Conservation (phyloP, 1,140 invertebrate species). For the Proales similis region DNA sequence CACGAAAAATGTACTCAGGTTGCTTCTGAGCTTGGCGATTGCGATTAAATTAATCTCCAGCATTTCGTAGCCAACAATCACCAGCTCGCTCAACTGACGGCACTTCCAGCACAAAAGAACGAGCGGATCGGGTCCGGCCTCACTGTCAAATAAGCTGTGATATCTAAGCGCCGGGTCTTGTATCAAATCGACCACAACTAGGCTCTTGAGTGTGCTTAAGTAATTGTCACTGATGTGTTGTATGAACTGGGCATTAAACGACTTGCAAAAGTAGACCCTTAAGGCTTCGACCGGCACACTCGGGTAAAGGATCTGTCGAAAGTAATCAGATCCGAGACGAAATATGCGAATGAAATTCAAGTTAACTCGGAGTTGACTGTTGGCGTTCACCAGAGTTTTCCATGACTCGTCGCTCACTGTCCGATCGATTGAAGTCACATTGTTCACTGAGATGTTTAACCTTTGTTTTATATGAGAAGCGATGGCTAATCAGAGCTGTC, state of each 20-base stretch:
- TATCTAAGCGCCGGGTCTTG: slow-evolving; percentile 17
- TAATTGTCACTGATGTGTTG: slow-evolving; percentile 21
- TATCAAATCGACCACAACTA: slow-evolving; percentile 26
- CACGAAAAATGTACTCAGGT: slow-evolving; percentile 29
- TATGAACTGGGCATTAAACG: slow-evolving; percentile 14
- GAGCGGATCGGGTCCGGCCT: slow-evolving; percentile 25
- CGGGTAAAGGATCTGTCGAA: neutral
- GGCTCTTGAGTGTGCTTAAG: slow-evolving; percentile 23
- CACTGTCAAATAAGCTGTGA: slow-evolving; percentile 17
- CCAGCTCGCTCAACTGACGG: slow-evolving; percentile 16
- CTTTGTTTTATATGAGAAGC: too few relatives aligned
- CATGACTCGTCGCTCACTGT: slow-evolving; percentile 36
- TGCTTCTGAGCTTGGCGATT: slow-evolving; percentile 16
- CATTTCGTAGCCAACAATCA: slow-evolving; percentile 34
- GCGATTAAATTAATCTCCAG: slow-evolving; percentile 34
- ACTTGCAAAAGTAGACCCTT: slow-evolving; percentile 38
- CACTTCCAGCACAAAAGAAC: slow-evolving; percentile 35
- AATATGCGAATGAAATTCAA: slow-evolving; percentile 24
- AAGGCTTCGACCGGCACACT: slow-evolving; percentile 13
- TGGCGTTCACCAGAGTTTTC: neutral
- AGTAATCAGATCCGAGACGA: too few relatives aligned
- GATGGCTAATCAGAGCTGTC: too few relatives aligned
- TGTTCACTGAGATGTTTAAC: too few relatives aligned
- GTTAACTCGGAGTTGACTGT: slow-evolving; percentile 20
- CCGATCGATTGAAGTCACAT: too few relatives aligned